phyloP scores from a whole-genome alignment of 1,140 invertebrate genomes.

The Diuraphis noxia region DNA sequence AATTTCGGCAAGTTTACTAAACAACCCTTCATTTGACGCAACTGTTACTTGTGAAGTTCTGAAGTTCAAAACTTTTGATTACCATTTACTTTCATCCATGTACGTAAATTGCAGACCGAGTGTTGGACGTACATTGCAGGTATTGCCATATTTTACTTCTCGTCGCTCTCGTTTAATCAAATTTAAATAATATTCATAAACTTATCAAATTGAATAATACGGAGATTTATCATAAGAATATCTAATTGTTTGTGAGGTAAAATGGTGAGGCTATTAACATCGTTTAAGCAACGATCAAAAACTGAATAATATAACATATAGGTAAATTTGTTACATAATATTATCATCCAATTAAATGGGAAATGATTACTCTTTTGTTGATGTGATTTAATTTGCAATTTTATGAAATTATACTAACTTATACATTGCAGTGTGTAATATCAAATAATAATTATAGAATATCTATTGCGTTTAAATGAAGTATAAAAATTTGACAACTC shows the following conservation, averaged over 20 bases:
- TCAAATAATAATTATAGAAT: rapidly evolving
- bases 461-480: background rate
- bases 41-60: background rate
- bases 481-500: background rate
- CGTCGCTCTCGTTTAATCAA: background rate
- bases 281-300: no score
- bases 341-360: no score
- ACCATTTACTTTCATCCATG: background rate
- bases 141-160: background rate
- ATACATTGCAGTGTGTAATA: background rate
- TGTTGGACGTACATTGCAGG: background rate
- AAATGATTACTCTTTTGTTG: no score
- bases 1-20: background rate
- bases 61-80: background rate
- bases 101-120: background rate
- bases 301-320: background rate
- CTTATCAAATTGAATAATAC: background rate
- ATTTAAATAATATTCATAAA: background rate
- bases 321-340: background rate
- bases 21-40: background rate
- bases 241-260: background rate
- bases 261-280: background rate
- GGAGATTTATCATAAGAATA: background rate
- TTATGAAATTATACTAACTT: background rate
- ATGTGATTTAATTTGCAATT: background rate